Percentiles rank a stretch among this genome's conserved stretches.
Conservation (phyloP, 2,113 vertebrate species). For the Lepidothrix coronata region DNA sequence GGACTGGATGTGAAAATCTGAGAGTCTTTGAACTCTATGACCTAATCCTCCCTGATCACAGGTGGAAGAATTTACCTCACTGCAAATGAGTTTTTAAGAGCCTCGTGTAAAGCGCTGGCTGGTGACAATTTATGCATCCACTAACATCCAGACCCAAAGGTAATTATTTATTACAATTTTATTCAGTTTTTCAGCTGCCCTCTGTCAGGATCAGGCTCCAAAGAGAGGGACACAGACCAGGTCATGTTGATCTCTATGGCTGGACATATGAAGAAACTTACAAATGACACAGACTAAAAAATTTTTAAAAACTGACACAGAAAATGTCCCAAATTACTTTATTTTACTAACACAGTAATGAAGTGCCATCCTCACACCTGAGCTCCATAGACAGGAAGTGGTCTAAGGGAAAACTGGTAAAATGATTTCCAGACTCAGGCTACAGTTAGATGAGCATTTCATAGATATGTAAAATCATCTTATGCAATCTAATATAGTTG, state of each 20-base stretch:
- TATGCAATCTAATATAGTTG: not conserved
- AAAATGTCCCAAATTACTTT: not conserved
- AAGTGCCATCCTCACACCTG: not conserved
- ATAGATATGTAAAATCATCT: not conserved
- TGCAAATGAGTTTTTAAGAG: not conserved
- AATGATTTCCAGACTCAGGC: not conserved
- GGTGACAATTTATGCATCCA: not conserved
- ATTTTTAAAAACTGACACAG: not conserved
- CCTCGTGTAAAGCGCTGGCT: not conserved
- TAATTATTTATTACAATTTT: not conserved
- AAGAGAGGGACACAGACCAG: not conserved
- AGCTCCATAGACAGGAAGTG: not conserved
- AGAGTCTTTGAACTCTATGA: not conserved
- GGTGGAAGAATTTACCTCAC: not conserved
- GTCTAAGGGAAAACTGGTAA: not conserved
- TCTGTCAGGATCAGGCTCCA: not conserved
- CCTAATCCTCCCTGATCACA: not conserved
- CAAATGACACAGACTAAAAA: not conserved
- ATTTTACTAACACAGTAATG: not conserved
- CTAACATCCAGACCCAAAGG: not conserved
- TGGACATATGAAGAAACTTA: not conserved
- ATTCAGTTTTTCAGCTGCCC: not conserved
- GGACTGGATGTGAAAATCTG: not conserved
- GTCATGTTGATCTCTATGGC: not conserved
- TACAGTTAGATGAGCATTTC: not conserved